Evolutionary conservation across 2,113 vertebrate species (phyloP).

Genomic region (Sphyrna mokarran): DNA sequence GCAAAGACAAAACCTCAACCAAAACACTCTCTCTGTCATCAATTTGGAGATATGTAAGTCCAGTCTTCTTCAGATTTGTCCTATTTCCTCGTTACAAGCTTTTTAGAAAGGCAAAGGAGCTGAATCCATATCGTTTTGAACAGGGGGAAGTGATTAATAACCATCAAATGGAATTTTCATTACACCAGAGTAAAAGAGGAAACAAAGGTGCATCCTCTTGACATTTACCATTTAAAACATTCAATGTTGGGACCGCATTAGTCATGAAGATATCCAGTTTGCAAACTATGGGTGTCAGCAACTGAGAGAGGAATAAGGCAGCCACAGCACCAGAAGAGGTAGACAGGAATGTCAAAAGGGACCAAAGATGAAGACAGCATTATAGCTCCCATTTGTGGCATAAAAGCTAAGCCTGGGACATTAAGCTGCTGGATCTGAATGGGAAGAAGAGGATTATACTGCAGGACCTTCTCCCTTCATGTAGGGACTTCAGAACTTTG

Average conservation of each 20-base stretch:
- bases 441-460: neutral
- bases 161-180: neutral
- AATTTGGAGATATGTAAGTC: neutral
- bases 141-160: neutral
- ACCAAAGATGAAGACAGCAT: neutral
- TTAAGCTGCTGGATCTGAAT: neutral
- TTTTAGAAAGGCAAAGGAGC: neutral
- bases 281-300: neutral
- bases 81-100: neutral
- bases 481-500: neutral
- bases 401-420: neutral
- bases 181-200: neutral
- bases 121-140: neutral
- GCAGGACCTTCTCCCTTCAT: neutral
- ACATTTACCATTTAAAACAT: neutral
- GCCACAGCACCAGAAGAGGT: neutral
- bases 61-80: neutral
- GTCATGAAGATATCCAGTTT: neutral
- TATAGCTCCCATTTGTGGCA: neutral
- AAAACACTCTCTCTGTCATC: neutral
- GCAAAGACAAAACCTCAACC: neutral
- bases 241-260: neutral
- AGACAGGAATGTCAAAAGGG: neutral
- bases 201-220: neutral
- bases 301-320: neutral